phyloP scores from a whole-genome alignment of 64 coral and sea anemone species.

The Pocillopora verrucosa region DNA sequence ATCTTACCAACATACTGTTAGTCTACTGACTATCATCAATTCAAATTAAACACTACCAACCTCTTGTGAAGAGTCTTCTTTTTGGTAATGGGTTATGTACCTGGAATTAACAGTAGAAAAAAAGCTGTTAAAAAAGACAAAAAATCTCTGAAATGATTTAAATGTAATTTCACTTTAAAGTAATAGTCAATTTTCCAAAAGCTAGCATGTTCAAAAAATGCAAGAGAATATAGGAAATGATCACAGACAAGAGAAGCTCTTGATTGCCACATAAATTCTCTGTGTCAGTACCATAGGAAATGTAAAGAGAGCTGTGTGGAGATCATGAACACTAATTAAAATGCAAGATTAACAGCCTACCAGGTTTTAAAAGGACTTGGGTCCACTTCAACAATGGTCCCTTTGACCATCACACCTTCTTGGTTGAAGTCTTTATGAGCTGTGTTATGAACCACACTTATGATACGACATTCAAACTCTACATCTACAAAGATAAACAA shows the following conservation, averaged over 20 bases:
- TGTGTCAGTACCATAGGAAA: no score
- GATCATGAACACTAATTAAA: no score
- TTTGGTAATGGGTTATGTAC: background rate
- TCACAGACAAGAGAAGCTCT: no score
- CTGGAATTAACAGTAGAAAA: background rate
- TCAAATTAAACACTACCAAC: background rate
- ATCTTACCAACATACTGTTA: no score
- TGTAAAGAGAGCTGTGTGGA: no score
- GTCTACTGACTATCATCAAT: no score
- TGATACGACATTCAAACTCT: conserved; percentile 72
- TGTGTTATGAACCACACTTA: conserved; percentile 70
- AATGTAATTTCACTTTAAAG: no score
- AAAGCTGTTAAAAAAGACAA: background rate
- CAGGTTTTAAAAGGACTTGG: conserved; percentile 66
- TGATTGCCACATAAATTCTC: no score
- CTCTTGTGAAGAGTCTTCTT: background rate
- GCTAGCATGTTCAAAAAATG: no score
- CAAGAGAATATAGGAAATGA: no score
- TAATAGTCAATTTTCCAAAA: no score
- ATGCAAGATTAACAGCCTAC: background rate
- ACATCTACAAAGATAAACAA: conserved; percentile 54
- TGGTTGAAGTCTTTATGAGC: conserved; percentile 77
- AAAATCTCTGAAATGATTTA: background rate
- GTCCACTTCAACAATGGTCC: conserved; percentile 86
- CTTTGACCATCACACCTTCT: conserved; percentile 84